Base-by-base conservation (phyloP, 2,113 vertebrate genomes). In the Pelvicachromis taeniatus region DNA sequence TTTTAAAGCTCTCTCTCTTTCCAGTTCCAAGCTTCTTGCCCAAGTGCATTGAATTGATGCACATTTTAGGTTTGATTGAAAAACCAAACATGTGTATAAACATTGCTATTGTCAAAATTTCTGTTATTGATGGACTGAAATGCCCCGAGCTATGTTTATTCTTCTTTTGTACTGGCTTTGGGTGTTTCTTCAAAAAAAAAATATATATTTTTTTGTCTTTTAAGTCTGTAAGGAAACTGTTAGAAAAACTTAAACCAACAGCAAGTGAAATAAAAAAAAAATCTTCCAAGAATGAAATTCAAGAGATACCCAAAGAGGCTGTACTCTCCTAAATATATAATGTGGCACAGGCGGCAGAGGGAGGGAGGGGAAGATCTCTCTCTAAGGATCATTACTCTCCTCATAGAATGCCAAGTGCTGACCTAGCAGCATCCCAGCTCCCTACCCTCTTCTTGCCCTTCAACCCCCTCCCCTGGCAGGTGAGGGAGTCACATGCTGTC, bases 361-460 rank as follows among this genome's bases (percentile, higher is more conserved):
- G 52, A 65, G 80, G 70, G 61, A 81, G 77, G 83, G 81, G 87
- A 81, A 85, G 83, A 83, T 83, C 70, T 83, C 59, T 88, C 73
- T 92, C 82, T 26, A 70, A 93, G 94, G 90, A 91, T 94, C 94
- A 94, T 94, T 95, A 94, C 91, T 89, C 84, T 88, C 84, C 79
- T 88, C 82, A 83, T 79, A 81, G 78, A 91, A 87, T 54, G 90
- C 92, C 92, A 92, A 94, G 87, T 91, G 94, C 93, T 95, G 95
- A 95, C 89, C 93, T 31, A 92, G 94, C 93, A 94, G 78, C 86
- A 89, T 84, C 52, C 45, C 65, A 61, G 40, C 78, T 86, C 81
- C 85, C 75, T 82, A 84, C 83, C 80, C 89, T 90, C 87, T 80
- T 75, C 59, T 65, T 86, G 92, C 87, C 93, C 93, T 93, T 93